phyloP scores from a whole-genome alignment of 2,113 vertebrate genomes.

The Irena cyanogastra region DNA sequence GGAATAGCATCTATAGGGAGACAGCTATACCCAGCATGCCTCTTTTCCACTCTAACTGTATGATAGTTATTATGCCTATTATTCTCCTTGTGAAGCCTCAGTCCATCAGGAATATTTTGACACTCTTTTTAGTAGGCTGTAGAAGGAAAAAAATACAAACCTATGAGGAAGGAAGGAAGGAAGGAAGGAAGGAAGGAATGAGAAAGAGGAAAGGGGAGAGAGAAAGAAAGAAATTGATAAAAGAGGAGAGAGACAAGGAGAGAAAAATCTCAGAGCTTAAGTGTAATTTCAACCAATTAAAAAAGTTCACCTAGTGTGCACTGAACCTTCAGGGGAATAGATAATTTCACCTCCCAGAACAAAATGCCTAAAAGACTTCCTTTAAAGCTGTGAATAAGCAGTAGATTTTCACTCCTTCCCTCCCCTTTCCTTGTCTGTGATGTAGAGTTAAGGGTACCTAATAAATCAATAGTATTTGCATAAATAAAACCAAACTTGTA shows the following conservation, averaged over 20 bases:
- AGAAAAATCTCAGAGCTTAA: background rate
- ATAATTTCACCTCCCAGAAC: background rate
- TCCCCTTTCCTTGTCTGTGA: background rate
- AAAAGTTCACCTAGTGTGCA: background rate
- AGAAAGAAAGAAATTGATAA: no score
- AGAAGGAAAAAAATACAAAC: background rate
- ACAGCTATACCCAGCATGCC: constrained; percentile 60
- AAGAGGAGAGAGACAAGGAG: no score
- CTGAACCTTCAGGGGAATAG: background rate
- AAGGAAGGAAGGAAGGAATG: background rate
- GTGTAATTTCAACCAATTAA: background rate
- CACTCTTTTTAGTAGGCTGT: background rate
- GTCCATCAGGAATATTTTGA: constrained; percentile 19
- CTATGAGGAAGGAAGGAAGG: background rate
- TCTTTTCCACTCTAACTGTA: constrained; percentile 27
- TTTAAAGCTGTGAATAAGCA: background rate
- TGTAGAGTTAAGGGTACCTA: background rate
- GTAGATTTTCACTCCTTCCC: background rate
- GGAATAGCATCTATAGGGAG: constrained; percentile 53
- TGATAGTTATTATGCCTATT: constrained; percentile 56
- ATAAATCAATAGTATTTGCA: background rate
- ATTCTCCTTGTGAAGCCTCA: constrained; percentile 35
- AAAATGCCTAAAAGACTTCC: background rate
- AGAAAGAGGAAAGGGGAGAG: no score
- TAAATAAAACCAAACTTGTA: background rate